Evolutionary conservation across 1,140 invertebrate species (phyloP), one percentile per base, ranked within the genome.

Genomic region (Dryas iulia): DNA sequence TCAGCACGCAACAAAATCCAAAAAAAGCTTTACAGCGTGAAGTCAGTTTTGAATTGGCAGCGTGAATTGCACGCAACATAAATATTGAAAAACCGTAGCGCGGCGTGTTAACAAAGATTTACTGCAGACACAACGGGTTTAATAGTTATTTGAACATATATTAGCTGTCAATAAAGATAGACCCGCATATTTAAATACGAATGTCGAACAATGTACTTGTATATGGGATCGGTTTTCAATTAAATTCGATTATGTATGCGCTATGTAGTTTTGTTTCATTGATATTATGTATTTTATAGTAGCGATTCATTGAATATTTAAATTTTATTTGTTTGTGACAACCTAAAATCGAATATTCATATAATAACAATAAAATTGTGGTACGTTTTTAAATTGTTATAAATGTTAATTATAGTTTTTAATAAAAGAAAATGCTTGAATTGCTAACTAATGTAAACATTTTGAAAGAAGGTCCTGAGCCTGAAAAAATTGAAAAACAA

Each of bases 51-150:
- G 74, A 82, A 80, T 63, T 74, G 71, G 68, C 59, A 79, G 68
- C 83, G 78, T 82, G 82, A 79, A 82, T 68, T 79, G 81, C 74
- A 84, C 79, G 83, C 84, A 74, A 78, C 78, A 88, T 90, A 90
- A 88, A 90, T 88, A 80, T 66, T 79, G 73, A 79, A 81, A 85
- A 80, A 81, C 74, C 73, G 72, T 75, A 66, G 31, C 68, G 59
- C 73, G 71, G 68, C 78, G 66, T 79, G 81, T 82, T 88, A 87
- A 87, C 83, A 80, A 86, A 85, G 83, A 90, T 87, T 84, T 88
- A 89, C 67, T 72, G 69, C 68, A 28, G 73, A 77, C 78, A 78
- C 79, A 71, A 79, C 74, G 63, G 67, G 59, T 79, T 79, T 75
- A 80, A 84, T 78, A 74, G 73, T 78, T 78, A 80, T 86, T 86